Evolutionary conservation across 2,113 vertebrate species (phyloP).

Genomic region (Alosa alosa): DNA sequence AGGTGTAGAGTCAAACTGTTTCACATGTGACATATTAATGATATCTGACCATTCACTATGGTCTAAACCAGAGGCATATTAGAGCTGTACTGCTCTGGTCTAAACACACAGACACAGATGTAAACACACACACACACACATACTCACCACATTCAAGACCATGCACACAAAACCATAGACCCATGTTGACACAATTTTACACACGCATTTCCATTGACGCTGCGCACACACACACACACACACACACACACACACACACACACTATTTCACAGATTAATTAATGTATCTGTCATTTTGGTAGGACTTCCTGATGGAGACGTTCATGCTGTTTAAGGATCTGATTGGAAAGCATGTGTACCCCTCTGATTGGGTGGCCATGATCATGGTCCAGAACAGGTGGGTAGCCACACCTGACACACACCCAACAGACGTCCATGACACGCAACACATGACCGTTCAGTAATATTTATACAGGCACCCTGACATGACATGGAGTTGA

Average conservation of each 20-base stretch:
- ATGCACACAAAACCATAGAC: not conserved
- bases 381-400: constrained; percentile 99
- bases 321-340: constrained; percentile 95
- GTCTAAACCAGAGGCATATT: too few relatives aligned
- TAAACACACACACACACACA: not conserved
- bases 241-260: not conserved
- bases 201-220: too few relatives aligned
- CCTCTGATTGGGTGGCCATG: constrained; percentile 96
- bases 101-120: not conserved
- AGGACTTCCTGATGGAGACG: constrained; percentile 98
- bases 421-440: constrained; percentile 14
- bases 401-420: constrained; percentile 19
- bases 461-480: not conserved
- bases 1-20: too few relatives aligned
- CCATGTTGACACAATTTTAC: not conserved
- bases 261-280: not conserved
- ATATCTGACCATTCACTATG: too few relatives aligned
- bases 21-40: too few relatives aligned
- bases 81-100: too few relatives aligned
- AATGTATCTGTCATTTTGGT: constrained; percentile 38
- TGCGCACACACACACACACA: not conserved
- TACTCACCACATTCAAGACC: not conserved
- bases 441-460: constrained; percentile 13
- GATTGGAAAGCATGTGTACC: constrained; percentile 94
- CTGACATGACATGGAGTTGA: constrained; percentile 20